Evolutionary conservation across 2,888 invertebrate genomes (phyloP).

Genomic region (Malthinus flaveolus): DNA sequence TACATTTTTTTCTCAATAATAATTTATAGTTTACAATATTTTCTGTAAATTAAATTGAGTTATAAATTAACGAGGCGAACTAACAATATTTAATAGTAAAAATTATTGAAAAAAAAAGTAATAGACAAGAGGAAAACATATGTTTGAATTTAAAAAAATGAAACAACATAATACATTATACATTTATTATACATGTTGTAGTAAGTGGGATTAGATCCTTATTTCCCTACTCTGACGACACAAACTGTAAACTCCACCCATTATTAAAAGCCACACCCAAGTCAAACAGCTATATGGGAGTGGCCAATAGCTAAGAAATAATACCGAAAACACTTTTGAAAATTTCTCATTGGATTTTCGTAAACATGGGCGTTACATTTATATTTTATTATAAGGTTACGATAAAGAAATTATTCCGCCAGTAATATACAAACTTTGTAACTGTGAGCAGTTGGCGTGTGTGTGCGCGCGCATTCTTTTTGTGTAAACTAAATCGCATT

Average conservation of each 20-base stretch:
- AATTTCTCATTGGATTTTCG: constrained; percentile 23
- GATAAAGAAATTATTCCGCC: constrained; percentile 16
- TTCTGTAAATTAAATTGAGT: constrained; percentile 5
- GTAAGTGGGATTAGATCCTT: neutral
- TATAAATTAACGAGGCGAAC: constrained; percentile 12
- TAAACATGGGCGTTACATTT: constrained; percentile 22
- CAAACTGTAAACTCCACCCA: constrained; percentile 17
- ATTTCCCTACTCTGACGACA: neutral
- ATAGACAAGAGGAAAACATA: constrained; percentile 15
- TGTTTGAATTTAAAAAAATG: constrained; percentile 5
- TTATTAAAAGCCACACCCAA: constrained; percentile 21
- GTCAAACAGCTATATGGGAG: constrained; percentile 12
- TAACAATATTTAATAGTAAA: too few species aligned
- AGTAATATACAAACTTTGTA: constrained; percentile 18
- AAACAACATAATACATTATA: constrained; percentile 8
- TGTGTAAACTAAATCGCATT: too few species aligned
- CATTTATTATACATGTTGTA: constrained; percentile 4
- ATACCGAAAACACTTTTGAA: constrained; percentile 16
- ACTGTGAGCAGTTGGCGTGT: too few species aligned
- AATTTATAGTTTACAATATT: too few species aligned
- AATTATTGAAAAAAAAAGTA: neutral
- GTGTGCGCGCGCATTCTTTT: too few species aligned
- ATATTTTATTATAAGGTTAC: constrained; percentile 25
- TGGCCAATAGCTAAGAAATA: constrained; percentile 18
- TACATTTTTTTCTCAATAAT: too few species aligned